Conservation (phyloP, 2,797 vertebrate species). For the Ambastaia sidthimunki region DNA sequence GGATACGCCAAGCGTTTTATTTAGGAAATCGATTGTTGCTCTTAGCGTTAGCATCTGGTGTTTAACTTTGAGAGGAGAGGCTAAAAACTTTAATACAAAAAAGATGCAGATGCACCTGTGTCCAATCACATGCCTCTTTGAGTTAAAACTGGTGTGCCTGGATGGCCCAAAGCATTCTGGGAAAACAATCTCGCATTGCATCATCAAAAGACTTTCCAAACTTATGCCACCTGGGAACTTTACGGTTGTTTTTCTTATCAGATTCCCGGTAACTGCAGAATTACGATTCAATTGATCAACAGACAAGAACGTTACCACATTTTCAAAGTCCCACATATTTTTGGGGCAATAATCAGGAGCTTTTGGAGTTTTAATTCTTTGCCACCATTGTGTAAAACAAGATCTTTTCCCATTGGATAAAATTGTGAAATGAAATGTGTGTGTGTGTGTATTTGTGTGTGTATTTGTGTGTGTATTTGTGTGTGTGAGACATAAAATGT, state of each 20-base stretch:
- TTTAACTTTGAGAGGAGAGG: slow-evolving; percentile 31
- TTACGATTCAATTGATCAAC: background rate
- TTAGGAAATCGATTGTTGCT: slow-evolving; percentile 33
- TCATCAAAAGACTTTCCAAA: slow-evolving; percentile 34
- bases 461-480: too few species aligned
- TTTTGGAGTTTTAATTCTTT: background rate
- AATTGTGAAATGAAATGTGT: background rate
- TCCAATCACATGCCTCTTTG: slow-evolving; percentile 46
- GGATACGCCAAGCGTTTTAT: background rate
- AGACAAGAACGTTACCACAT: background rate
- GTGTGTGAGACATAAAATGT: slow-evolving; percentile 30
- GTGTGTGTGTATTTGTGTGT: too few species aligned
- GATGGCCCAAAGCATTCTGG: slow-evolving; percentile 40
- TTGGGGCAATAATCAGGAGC: background rate
- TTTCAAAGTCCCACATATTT: background rate
- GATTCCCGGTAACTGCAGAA: background rate
- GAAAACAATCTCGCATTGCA: slow-evolving; percentile 19
- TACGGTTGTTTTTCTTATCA: slow-evolving; percentile 1
- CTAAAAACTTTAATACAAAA: slow-evolving; percentile 47
- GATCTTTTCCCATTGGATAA: slow-evolving; percentile 8
- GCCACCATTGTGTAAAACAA: background rate
- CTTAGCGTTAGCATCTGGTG: slow-evolving; percentile 31
- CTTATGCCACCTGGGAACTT: slow-evolving; percentile 36
- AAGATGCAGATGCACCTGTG: slow-evolving; percentile 56
- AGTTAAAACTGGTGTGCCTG: slow-evolving; percentile 46